Base-by-base conservation (phyloP, 2,113 vertebrate genomes). In the Aphyosemion australe region DNA sequence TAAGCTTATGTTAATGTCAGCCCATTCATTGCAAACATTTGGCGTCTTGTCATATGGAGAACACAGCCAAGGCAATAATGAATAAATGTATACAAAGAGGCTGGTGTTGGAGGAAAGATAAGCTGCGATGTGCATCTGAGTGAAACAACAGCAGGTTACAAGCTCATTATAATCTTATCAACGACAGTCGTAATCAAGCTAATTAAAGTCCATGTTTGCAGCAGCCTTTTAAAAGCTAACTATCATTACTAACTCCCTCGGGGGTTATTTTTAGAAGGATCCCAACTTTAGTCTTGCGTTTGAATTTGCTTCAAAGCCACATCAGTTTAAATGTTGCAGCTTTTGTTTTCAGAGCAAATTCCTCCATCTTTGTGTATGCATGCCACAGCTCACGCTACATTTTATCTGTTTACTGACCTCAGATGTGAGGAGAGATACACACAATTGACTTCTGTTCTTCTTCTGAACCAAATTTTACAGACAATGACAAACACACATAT, bases 381-480 rank as follows among this genome's bases (percentile, higher is more conserved):
- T 19, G 45, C 32, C 42, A 8, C n/a, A 50, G 37, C 19, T 45
- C 26, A 15, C 15, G 12, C 52, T 31, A 16, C 8, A 34, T 49
- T 60, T 55, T 32, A 9, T 61, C 47, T 59, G 51, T 61, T 75
- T 64, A 73, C 65, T 66, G 79, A 77, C 74, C 77, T 85, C 66
- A 60, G 61, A 50, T 66, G 47, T 41, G 39, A 66, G 26, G 32
- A 46, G 19, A n/a, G 54, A 60, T 21, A 54, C 65, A 66, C 60
- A 69, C 73, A 69, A 56, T 65, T 74, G 18, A 45, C 57, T 71
- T 66, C 50, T 69, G 60, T 79, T 82, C 12, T 34, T 57, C 34
- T 72, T 50, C 65, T 63, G 42, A 74, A 72, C 26, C 20, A 9
- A 48, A 50, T 72, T 45, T 45, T 26, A 11, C 50, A 57, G 16